phyloP scores from a whole-genome alignment of 1,140 invertebrate genomes.

The Formica exsecta region DNA sequence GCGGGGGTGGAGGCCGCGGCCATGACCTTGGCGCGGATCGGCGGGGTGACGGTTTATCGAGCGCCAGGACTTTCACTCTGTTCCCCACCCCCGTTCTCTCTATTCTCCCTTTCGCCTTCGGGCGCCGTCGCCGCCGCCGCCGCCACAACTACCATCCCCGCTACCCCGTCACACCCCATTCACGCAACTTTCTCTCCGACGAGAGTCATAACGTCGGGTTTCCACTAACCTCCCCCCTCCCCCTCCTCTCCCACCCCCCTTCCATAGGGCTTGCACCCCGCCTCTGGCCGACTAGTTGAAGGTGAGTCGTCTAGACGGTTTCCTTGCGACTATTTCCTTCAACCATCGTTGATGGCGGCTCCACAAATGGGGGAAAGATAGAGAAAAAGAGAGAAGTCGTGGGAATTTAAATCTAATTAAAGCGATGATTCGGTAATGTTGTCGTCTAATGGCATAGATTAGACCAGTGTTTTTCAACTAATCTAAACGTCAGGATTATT shows the following conservation, averaged over 20 bases:
- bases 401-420: not conserved
- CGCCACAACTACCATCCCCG: slow-evolving; percentile 46
- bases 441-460: not conserved
- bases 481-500: not conserved
- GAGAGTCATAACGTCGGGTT: slow-evolving; percentile 57
- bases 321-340: slow-evolving; percentile 65
- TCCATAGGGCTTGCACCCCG: slow-evolving; percentile 46
- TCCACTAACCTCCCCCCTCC: no score
- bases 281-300: slow-evolving; percentile 29
- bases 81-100: slow-evolving; percentile 82
- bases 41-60: slow-evolving; percentile 80
- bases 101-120: slow-evolving; percentile 82
- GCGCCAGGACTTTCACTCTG: slow-evolving; percentile 81
- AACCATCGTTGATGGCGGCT: not conserved
- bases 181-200: slow-evolving; percentile 74
- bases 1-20: slow-evolving; percentile 78
- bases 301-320: slow-evolving; percentile 78
- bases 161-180: slow-evolving; percentile 67
- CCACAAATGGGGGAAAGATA: not conserved
- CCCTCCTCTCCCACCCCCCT: not conserved
- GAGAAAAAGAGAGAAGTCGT: not conserved
- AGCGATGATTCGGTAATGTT: not conserved
- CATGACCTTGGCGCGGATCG: slow-evolving; percentile 82
- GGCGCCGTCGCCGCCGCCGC: slow-evolving; percentile 66
- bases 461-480: not conserved